phyloP scores from a whole-genome alignment of 2,888 invertebrate species.

The Platynereis dumerilii region DNA sequence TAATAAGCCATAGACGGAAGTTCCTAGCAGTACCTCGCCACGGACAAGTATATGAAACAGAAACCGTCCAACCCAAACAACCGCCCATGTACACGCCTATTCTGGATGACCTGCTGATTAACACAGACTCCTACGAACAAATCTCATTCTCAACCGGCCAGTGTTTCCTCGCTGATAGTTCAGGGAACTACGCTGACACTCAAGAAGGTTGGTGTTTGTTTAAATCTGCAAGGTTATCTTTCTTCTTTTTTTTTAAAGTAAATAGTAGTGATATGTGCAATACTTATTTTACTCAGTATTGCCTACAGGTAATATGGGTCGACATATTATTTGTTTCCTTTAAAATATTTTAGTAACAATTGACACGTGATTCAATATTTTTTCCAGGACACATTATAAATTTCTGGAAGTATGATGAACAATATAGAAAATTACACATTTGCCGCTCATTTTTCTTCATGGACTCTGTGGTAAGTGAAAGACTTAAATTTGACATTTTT shows the following conservation, averaged over 20 bases:
- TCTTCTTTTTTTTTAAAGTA: too few relatives aligned
- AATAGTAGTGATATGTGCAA: background rate
- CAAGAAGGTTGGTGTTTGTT: slow-evolving; percentile 17
- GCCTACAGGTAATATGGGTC: background rate
- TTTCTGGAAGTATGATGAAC: slow-evolving; percentile 54
- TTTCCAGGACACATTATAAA: slow-evolving; percentile 54
- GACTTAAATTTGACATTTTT: too few relatives aligned
- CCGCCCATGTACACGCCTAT: slow-evolving; percentile 18
- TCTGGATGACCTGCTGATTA: slow-evolving; percentile 20
- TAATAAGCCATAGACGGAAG: background rate
- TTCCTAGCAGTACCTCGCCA: slow-evolving; percentile 15
- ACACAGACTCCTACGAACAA: slow-evolving; percentile 15
- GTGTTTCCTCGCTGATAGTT: slow-evolving; percentile 20
- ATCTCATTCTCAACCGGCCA: slow-evolving; percentile 19
- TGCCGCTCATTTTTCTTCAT: slow-evolving; percentile 56
- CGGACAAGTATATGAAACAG: slow-evolving; percentile 19
- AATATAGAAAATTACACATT: slow-evolving; percentile 47
- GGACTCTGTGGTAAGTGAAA: slow-evolving; percentile 42
- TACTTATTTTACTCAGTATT: background rate
- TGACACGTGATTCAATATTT: too few relatives aligned
- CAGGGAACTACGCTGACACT: slow-evolving; percentile 18
- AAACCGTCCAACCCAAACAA: slow-evolving; percentile 15
- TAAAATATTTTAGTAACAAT: too few relatives aligned
- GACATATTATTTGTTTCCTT: background rate
- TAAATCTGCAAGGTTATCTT: too few relatives aligned